A percentile compares a stretch with the other conserved stretches of the same genome.
Evolutionary conservation across 2,888 invertebrate species (phyloP).

Genomic region (Papilio elwesi): DNA sequence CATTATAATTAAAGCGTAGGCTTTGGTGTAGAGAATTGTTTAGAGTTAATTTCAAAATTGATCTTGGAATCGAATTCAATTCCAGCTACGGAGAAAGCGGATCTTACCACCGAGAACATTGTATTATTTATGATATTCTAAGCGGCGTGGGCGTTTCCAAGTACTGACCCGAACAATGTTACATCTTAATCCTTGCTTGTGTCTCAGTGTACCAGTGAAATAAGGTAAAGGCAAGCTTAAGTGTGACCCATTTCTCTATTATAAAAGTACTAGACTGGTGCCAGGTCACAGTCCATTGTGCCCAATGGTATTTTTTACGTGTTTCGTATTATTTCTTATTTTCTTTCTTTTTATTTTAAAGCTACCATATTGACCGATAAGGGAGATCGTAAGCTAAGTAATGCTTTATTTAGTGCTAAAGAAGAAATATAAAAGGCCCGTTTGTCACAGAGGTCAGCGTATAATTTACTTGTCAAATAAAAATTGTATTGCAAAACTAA

Average conservation of each 20-base stretch:
- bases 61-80: constrained; percentile 24
- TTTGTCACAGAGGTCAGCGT: too few species aligned
- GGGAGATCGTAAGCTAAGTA: too few species aligned
- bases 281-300: too few species aligned
- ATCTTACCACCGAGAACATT: constrained; percentile 30
- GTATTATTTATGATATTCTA: constrained; percentile 33
- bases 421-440: too few species aligned
- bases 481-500: too few species aligned
- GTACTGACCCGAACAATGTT: constrained; percentile 23
- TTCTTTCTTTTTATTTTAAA: too few species aligned
- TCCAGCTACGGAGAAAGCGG: constrained; percentile 24
- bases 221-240: constrained; percentile 2
- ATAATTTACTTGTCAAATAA: too few species aligned
- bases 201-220: constrained; percentile 2
- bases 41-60: constrained; percentile 26
- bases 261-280: not conserved
- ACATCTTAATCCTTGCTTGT: constrained; percentile 26
- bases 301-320: too few species aligned
- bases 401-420: too few species aligned
- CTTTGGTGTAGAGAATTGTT: constrained; percentile 4
- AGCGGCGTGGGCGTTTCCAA: constrained; percentile 17
- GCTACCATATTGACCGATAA: too few species aligned
- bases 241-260: not conserved
- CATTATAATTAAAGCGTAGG: constrained; percentile 6
- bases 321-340: too few species aligned